Conservation (phyloP, 2,113 vertebrate species). For the Picathartes gymnocephalus region DNA sequence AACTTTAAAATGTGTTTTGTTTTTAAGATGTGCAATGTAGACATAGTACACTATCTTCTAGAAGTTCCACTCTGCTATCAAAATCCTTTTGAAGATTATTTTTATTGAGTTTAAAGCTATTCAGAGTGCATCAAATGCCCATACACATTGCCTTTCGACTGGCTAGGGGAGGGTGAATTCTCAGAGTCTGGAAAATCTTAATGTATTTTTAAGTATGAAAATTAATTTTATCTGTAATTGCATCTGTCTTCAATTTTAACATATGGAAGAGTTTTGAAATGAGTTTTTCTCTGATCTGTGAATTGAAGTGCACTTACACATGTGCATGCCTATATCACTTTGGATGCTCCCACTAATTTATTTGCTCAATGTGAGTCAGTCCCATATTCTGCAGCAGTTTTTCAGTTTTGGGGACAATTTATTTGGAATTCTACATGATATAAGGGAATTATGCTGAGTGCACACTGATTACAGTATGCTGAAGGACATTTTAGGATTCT, state of each 20-base stretch:
- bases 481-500: not conserved
- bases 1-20: not conserved
- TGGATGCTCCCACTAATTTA: not conserved
- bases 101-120: not conserved
- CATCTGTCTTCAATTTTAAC: not conserved
- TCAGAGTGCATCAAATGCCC: not conserved
- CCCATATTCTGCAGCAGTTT: not conserved
- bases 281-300: not conserved
- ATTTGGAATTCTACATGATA: not conserved
- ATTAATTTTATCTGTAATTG: not conserved
- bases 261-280: not conserved
- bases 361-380: not conserved
- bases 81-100: not conserved
- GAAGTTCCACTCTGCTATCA: not conserved
- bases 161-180: not conserved
- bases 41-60: not conserved
- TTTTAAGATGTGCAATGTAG: not conserved
- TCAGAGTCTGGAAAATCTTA: not conserved
- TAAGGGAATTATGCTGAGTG: not conserved
- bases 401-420: not conserved
- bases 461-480: not conserved
- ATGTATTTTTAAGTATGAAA: not conserved
- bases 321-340: fast-evolving
- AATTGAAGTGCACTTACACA: not conserved
- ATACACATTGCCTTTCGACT: not conserved